Evolutionary conservation across 2,797 vertebrate species (phyloP), one percentile per base, ranked within the genome.

Genomic region (Typhlichthys eigenmanni): DNA sequence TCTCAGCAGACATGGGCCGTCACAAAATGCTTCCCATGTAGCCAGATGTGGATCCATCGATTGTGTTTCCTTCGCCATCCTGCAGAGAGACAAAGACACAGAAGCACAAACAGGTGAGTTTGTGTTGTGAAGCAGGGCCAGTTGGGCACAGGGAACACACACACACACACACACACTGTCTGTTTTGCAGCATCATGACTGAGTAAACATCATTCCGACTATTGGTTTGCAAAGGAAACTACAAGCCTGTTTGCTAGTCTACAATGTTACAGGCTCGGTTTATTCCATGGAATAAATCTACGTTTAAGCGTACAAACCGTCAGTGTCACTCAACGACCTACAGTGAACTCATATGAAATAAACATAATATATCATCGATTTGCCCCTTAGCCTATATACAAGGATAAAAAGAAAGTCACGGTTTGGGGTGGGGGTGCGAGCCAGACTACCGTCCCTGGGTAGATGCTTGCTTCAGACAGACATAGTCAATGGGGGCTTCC

Each of bases 131-230:
- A 0, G 6, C 13, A n/a, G 5, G 11, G 47, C 11, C 47, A 48
- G 47, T 12, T 48, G 47, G 13, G 14, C 50, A 38, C n/a, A 57
- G 69, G 75, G 74, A 70, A 72, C 68, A 69, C 53, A 51, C 51
- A 45, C 17, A 38, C 54, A 58, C 51, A 13, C 60, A 67, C 71
- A 60, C 65, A 68, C 64, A 64, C 65, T 65, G 75, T 85, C 78
- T 85, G 74, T 59, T 81, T 84, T 76, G 75, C 81, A 72, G 38
- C 1, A 43, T 87, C 77, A 82, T 77, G 73, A 68, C 75, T 61
- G 57, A 74, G 59, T 16, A 58, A 69, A 78, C 75, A 77, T 77
- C 68, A 47, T 71, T 54, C 11, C 34, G 13, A 75, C 43, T 8
- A 58, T 4, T 0, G 45, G 34, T 50, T 11, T 59, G 62, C 64